Evolutionary conservation across 2,797 vertebrate genomes (phyloP), one percentile per base, ranked within the genome.

Genomic region (Channallabes apus): DNA sequence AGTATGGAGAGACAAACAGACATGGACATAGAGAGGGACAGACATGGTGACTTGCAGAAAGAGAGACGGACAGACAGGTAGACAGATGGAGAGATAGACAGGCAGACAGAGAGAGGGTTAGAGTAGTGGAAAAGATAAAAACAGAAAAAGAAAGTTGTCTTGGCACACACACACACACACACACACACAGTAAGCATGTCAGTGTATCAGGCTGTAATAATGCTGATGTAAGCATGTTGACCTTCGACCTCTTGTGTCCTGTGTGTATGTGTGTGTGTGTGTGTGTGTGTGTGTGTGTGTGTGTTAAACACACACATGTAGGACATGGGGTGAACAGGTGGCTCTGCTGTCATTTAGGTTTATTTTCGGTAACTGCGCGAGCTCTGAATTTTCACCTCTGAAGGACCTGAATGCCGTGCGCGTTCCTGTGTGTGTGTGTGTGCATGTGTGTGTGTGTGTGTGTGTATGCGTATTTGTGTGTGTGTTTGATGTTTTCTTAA

Each of bases 401-500:
- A 86, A 79, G 82, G 71, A 72, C 59, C 51, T 88, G 72, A 80
- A 82, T 58, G 51, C 62, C 29, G 84, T 29, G 12, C 6, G 32
- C 32, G 68, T 24, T 17, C 75, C n/a, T 32, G 35, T 73, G 35
- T 51, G 35, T 64, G 51, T 79, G 84, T 78, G 38, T 67, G 67
- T 80, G 86, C 80, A 18, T 54, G 15, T 61, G 54, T 59, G 71
- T 72, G 20, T 72, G n/a, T 41, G 18, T 61, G 29, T 71, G 54
- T 80, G 76, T 85, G 65, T 4, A 84, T 90, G 92, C 92, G 88
- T 92, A 91, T 89, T 22, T 67, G 51, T 18, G 32, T n/a, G 3
- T 22, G 54, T 72, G 46, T 38, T 75, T 12, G 29, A 58, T 54
- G 76, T 29, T 22, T 24, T 56, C 27, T 18, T 27, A 32, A 58